These are phyloP conservation scores for Drosophila kikkawai DNA, from an alignment of 1,140 invertebrate species.

Conservation along the genomic window DNA sequence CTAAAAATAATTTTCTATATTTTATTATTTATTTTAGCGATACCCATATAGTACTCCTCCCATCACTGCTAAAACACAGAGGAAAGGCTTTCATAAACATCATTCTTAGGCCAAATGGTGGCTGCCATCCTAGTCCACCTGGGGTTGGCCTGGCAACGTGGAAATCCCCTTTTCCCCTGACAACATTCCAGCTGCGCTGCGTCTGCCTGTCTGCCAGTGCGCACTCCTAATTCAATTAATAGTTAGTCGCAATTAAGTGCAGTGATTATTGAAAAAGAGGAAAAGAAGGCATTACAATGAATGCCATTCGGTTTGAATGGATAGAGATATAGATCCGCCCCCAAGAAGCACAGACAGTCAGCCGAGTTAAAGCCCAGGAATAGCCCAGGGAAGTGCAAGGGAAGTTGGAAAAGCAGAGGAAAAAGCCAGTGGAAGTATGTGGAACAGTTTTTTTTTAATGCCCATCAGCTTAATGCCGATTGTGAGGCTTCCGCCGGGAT, in stretches of 20 bases:
- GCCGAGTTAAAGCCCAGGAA: slow-evolving; percentile 1
- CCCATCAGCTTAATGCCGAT: slow-evolving; percentile 54
- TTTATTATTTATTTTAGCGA: not conserved
- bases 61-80: not conserved
- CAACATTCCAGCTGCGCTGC: slow-evolving; percentile 24
- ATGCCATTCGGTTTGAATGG: slow-evolving; percentile 3
- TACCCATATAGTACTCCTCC: not conserved
- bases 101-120: slow-evolving; percentile 4
- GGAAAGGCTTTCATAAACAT: slow-evolving; percentile 39
- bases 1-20: no score
- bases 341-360: slow-evolving; percentile 9
- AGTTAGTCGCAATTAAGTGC: slow-evolving; percentile 56
- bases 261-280: slow-evolving; percentile 60
- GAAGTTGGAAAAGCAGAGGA: not conserved
- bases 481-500: slow-evolving; percentile 20
- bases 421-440: slow-evolving; percentile 28
- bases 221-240: slow-evolving; percentile 58
- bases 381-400: not conserved
- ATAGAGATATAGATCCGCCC: slow-evolving; percentile 6
- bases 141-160: slow-evolving; percentile 34
- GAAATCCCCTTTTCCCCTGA: slow-evolving; percentile 18
- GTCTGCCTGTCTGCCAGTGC: slow-evolving; percentile 8
- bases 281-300: slow-evolving; percentile 49
- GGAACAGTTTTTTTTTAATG: slow-evolving; percentile 48
- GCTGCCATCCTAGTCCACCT: slow-evolving; percentile 16